Evolutionary conservation across 2,113 vertebrate genomes (phyloP), one percentile per base, ranked within the genome.

Genomic region (Furnarius figulus): DNA sequence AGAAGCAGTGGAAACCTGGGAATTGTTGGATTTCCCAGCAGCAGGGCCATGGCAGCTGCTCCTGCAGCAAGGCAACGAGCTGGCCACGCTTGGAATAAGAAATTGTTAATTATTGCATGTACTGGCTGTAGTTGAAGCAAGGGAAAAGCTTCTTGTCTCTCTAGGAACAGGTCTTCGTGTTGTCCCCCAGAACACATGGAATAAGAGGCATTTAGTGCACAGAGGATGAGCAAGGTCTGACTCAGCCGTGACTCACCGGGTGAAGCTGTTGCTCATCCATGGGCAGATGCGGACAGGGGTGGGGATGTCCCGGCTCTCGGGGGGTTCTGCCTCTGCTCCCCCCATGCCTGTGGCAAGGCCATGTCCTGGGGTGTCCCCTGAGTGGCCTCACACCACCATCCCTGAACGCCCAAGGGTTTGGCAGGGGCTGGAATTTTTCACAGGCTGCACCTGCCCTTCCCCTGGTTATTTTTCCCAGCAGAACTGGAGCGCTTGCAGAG

Each of bases 161-260:
- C 78, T 9, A 75, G 85, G 92, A 85, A 2, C 24, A 1, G 0
- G 1, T 12, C 77, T 24, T 4, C 0, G 6, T 3, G 27, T 0
- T n/a, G 40, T 28, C 47, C 65, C 84, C 31, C 21, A 3, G 68
- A 40, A 17, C 55, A 6, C 5, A 3, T 3, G 1, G 7, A 18
- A 4, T 0, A 1, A 47, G 85, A 2, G 1, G 42, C 11, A 1
- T 3, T 76, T 0, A 2, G 28, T 0, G 66, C 21, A 2, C 56
- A 4, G 93, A 16, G 90, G 68, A 15, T 13, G 90, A 85, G 74
- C 61, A 5, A 24, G 49, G 18, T 22, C 77, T 95, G 96, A 93
- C 37, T 96, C 95, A 93, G 87, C 78, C 1, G 46, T 93, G 96
- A 96, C 80, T 96, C 89, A 89, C 39, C 1, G 39, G 55, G 24